Evolutionary conservation across 2,113 vertebrate species (phyloP).

Genomic region (zebrafish (Danio rerio)): GRCz12tu NC_133182.1:34648001-34648500

Average conservation of each 20-base stretch:
- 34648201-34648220: not conserved
- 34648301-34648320: constrained; percentile 97
- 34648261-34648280: constrained; percentile 57
- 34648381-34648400: constrained; percentile 98
- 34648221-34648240: not conserved
- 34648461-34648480: no score
- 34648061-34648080: constrained; percentile 99
- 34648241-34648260: not conserved
- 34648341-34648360: constrained; percentile 94
- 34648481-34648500: no score
- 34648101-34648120: constrained; percentile 78
- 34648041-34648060: constrained; percentile 99
- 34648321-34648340: constrained; percentile 97
- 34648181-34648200: not conserved
- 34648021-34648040: constrained; percentile 99
- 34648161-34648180: not conserved
- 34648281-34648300: constrained; percentile 91
- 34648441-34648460: not conserved
- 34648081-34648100: constrained; percentile 88
- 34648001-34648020: constrained; percentile 81
- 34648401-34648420: constrained; percentile 87
- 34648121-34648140: not conserved
- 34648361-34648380: constrained; percentile 98
- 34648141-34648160: not conserved
- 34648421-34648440: not conserved